Conservation (phyloP, 2,888 invertebrate species). For the Amiota communis region DNA sequence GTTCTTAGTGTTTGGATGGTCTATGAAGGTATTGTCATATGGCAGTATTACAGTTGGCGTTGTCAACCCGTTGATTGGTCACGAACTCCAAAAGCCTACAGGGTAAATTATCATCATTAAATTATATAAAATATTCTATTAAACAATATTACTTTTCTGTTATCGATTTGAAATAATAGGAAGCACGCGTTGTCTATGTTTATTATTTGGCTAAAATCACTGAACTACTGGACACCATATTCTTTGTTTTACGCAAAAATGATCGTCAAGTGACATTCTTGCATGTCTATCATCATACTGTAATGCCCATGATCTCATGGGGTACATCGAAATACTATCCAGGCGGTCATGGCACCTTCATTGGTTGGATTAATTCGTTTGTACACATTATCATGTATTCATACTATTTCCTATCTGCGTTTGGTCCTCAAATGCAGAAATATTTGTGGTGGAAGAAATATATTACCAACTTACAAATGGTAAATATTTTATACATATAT, state of each 20-base stretch:
- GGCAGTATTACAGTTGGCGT: slow-evolving; percentile 89
- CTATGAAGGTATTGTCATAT: slow-evolving; percentile 76
- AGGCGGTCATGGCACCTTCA: slow-evolving; percentile 93
- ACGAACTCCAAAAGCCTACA: slow-evolving; percentile 81
- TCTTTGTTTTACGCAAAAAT: slow-evolving; percentile 94
- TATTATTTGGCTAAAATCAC: slow-evolving; percentile 92
- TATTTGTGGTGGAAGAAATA: slow-evolving; percentile 96
- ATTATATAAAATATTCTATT: background rate
- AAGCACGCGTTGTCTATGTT: slow-evolving; percentile 83
- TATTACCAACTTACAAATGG: slow-evolving; percentile 93
- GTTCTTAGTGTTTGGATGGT: slow-evolving; percentile 87
- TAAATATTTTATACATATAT: slow-evolving; percentile 69
- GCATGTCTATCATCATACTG: slow-evolving; percentile 94
- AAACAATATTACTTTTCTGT: background rate
- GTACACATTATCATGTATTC: slow-evolving; percentile 96
- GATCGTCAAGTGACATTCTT: slow-evolving; percentile 90
- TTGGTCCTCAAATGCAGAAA: slow-evolving; percentile 89
- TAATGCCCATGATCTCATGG: slow-evolving; percentile 96
- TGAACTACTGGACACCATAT: slow-evolving; percentile 92
- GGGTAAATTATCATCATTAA: slow-evolving; percentile 76
- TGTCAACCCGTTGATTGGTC: slow-evolving; percentile 95
- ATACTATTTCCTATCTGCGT: slow-evolving; percentile 91
- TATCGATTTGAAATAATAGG: slow-evolving; percentile 72
- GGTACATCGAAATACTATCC: slow-evolving; percentile 90
- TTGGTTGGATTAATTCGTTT: slow-evolving; percentile 88